Base-by-base conservation (phyloP, 2,113 vertebrate species). In the Hiodon alosoides region DNA sequence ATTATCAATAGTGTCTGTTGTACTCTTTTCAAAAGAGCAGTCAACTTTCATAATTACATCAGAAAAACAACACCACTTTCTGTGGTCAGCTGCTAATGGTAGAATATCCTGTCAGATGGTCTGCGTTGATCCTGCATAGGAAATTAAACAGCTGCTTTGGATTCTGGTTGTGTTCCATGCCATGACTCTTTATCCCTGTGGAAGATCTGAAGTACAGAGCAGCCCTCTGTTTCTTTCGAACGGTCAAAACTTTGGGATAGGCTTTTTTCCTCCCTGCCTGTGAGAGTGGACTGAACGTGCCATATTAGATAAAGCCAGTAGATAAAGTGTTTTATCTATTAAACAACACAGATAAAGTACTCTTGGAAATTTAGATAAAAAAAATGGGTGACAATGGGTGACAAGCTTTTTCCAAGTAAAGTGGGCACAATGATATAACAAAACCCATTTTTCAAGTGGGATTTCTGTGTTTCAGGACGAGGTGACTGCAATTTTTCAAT, bases 91-190 rank as follows among this genome's bases (percentile, higher is more conserved):
- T 67, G 69, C 14, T 70, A 69, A 72, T 69, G 66, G 52, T 81
- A 87, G 86, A 85, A 88, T 81, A 82, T 89, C 85, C 85, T 81
- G 71, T 55, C 54, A 67, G 81, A 78, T 78, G 65, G 72, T 69
- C 55, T 57, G 69, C 69, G 14, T 47, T 71, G 77, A 82, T 78
- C 76, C 68, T 66, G 76, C 17, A 46, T 75, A 84, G 87, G 86
- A 90, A 90, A 87, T 80, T 73, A 89, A 76, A 69, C 87, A 87
- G 83, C 84, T 87, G 85, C 77, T 86, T 75, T 57, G 82, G 65
- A 48, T 83, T 81, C 79, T 77, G 7, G 14, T 8, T 13, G 10
- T 47, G 7, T 53, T 53, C 16, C 16, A 14, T 4, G 14, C 17
- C n/a, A 67, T 67, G 73, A 31, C 53, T 74, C 54, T 50, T 58